These are phyloP conservation scores for Odontamblyopus lacepedii DNA, from an alignment of 2,797 vertebrate species.

Conservation along the genomic window DNA sequence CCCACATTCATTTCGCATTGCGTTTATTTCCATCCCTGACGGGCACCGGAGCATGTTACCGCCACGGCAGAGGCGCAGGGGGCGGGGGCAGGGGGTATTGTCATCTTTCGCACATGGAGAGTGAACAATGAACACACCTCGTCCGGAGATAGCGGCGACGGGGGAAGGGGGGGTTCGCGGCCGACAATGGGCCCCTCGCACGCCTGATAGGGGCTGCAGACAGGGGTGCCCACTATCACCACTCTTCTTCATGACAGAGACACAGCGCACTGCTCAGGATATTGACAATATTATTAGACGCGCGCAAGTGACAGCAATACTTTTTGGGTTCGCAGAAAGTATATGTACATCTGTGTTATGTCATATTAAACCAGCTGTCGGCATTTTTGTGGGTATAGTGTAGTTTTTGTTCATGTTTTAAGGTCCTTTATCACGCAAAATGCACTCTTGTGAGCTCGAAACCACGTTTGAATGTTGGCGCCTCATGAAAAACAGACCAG, in stretches of 20 bases:
- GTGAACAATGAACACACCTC: conserved; percentile 74
- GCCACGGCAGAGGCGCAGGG: conserved; percentile 14
- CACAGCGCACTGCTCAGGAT: conserved; percentile 37
- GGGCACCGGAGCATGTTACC: conserved; percentile 10
- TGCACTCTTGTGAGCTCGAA: too few species aligned
- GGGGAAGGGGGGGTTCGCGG: conserved; percentile 14
- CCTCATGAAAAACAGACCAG: too few species aligned
- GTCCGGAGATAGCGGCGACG: conserved; percentile 56
- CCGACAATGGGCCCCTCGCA: conserved; percentile 72
- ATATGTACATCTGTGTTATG: conserved; percentile 33
- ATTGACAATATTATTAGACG: conserved; percentile 53
- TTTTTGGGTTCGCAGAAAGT: conserved; percentile 14
- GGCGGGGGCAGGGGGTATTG: conserved; percentile 7
- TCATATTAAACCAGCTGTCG: background rate
- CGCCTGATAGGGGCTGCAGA: conserved; percentile 71
- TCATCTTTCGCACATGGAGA: conserved; percentile 47
- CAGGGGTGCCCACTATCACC: conserved; percentile 54
- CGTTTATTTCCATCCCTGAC: conserved; percentile 27
- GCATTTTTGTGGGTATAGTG: too few species aligned
- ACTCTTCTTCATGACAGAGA: conserved; percentile 57
- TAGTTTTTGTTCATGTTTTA: background rate
- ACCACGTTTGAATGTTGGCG: too few species aligned
- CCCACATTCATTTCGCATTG: conserved; percentile 26
- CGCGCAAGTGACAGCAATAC: conserved; percentile 8
- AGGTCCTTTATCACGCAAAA: too few species aligned